Evolutionary conservation across 2,113 vertebrate genomes (phyloP), one percentile per base, ranked within the genome.

Genomic region (Bothrops jararaca): DNA sequence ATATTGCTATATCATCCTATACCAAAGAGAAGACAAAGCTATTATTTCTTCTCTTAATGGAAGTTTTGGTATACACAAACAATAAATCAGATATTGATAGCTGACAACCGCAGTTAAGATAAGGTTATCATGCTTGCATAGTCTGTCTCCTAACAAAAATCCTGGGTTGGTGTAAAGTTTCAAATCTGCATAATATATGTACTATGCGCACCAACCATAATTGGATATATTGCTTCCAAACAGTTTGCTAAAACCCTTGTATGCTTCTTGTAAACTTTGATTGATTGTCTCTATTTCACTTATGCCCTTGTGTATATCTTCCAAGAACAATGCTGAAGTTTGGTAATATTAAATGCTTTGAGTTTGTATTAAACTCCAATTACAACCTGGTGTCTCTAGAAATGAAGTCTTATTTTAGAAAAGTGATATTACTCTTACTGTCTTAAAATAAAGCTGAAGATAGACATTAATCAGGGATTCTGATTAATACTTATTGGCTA

Each of bases 61-160:
- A 94, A 29, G 91, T 11, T 91, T 95, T 56, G 86, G 94, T 96
- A 95, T 93, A 94, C 91, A 95, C 89, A 94, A 97, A 95, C 12
- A 56, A 97, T 97, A 96, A 97, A 98, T 96, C 95, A 96, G 92
- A 93, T 92, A 94, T 95, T 89, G 85, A 22, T 34, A 91, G 86
- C 94, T 96, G 96, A 97, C 95, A 97, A 97, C 93, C 95, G 94
- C 97, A 97, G 96, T 97, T 98, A 97, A 96, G 92, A 92, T 91
- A 97, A 92, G 94, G 95, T 92, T 95, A 96, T 96, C 97, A 91
- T 92, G 94, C 93, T 96, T 95, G 93, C 90, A 92, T 89, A 95
- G 91, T 94, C 74, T 95, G 18, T 23, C 18, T 89, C 91, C 94
- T 93, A 96, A 86, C 90, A 93, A 92, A 57, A 96, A 95, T 95